These are phyloP conservation scores for Onychorhynchus coronatus DNA, from an alignment of 2,113 vertebrate genomes.

Conservation along the genomic window DNA sequence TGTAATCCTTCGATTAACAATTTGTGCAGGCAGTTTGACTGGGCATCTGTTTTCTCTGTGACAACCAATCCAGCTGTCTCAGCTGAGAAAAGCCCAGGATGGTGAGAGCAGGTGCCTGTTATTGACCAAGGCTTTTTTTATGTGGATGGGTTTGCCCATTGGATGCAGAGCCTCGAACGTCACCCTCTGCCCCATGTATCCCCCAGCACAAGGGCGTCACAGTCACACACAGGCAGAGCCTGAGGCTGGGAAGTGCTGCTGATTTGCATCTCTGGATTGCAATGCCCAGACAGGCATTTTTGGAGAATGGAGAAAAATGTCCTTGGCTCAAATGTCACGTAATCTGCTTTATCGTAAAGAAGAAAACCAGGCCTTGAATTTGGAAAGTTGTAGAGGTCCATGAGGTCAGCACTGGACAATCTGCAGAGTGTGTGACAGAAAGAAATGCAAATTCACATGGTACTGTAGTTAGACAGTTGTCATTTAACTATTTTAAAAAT, in stretches of 20 bases:
- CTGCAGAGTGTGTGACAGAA: not conserved
- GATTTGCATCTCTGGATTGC: not conserved
- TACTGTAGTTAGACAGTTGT: not conserved
- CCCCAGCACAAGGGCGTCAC: not conserved
- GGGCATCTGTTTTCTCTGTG: not conserved
- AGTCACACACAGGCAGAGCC: fast-evolving
- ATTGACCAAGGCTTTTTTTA: not conserved
- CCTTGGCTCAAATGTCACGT: not conserved
- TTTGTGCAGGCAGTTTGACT: not conserved
- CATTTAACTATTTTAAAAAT: not conserved
- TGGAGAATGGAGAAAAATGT: not conserved
- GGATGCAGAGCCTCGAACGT: not conserved
- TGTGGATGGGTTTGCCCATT: not conserved
- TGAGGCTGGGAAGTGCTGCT: not conserved
- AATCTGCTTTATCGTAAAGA: not conserved
- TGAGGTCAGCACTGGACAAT: not conserved
- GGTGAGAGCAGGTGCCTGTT: not conserved
- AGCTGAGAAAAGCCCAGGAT: not conserved
- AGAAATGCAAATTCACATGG: not conserved
- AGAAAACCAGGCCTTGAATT: not conserved
- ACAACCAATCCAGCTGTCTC: not conserved
- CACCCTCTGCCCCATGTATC: not conserved
- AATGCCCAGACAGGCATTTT: not conserved
- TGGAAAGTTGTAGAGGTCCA: not conserved
- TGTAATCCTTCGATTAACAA: fast-evolving